Base-by-base conservation (phyloP, 2,888 invertebrate genomes). In the Thymelicus acteon region DNA sequence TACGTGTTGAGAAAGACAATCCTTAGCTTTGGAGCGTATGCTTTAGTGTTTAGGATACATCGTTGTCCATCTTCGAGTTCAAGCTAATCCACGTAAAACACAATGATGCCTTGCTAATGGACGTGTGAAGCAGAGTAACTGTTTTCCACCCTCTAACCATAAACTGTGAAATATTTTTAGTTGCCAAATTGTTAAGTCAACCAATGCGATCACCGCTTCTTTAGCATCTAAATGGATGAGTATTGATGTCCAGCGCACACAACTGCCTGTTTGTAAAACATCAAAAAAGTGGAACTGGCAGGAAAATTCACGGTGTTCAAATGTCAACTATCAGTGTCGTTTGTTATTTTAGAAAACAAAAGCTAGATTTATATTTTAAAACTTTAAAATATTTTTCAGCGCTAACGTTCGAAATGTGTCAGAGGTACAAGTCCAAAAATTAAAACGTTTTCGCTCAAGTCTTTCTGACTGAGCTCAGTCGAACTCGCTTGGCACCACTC, bases 401-500 rank as follows among this genome's bases (percentile, higher is more conserved):
- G 24, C 54, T 54, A 54, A 24, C 54, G 10, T 12, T 24, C 54
- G 24, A 52, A 24, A 37, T 52, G 52, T 52, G 64, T 64, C 24
- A 24, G 24, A 57, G 40, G 52, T 68, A 31, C 40, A 54, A 54
- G 52, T 68, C 61, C 54, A 47, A 61, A 61, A 68, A 61, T 68
- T 68, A 61, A 61, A 63, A 63, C 52, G 37, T 63, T 62, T 60
- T 61, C 58, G n/a, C n/a, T 58, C 37, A 58, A 58, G 37, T 39
- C 37, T 58, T 58, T 58, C 58, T 58, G 39, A 31, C 58, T 58
- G 39, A 31, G 57, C 49, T 60, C 10, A 52, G 68, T 61, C 47
- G 31, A 62, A 52, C 57, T 54, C 44, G 44, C 44, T 61, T 68
- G 68, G 68, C 68, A 6, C 19, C n/a, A 47, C 12, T 54, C 68